Evolutionary conservation across 2,113 vertebrate genomes (phyloP), one percentile per base, ranked within the genome.

Genomic region (Engystomops pustulosus): DNA sequence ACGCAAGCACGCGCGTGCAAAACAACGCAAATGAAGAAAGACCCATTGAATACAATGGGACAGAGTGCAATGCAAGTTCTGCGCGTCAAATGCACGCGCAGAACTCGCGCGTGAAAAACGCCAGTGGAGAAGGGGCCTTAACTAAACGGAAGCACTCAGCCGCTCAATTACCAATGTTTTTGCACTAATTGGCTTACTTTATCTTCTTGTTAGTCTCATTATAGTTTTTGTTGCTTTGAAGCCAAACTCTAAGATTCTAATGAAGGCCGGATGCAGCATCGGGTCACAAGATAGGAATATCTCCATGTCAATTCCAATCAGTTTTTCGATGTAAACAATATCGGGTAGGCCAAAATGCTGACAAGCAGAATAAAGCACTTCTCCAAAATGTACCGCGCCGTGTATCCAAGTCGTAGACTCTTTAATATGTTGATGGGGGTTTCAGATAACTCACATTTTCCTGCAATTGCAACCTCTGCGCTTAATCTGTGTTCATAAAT

Each of bases 341-440:
- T 36, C 79, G 18, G 30, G 34, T 23, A 68, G 44, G 60, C 62
- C 49, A 44, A 34, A 69, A 34, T 80, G 79, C 79, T 80, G 79
- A 80, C 79, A 36, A 34, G 60, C 8, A n/a, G 58, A 62, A 30
- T 23, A n/a, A n/a, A 68, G 51, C 36, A 15, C 25, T 49, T 27
- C 51, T 15, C 18, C 60, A 20, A 51, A 51, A 68, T 51, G 23
- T 47, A 30, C 18, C 0, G 23, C 27, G 7, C 1, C 49, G 8
- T 32, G 47, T 53, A n/a, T 53, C 27, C 47, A 32, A 20, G 20
- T 27, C 12, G 47, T 72, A 41, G 44, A 25, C 25, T 20, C 25
- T 74, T 9, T 25, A 36, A 14, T 36, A 17, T 9, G 6, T 49
- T 18, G 23, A 27, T 30, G 41, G 30, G 23, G 15, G 25, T 53